Percentiles rank a stretch among this genome's conserved stretches.
These are phyloP conservation scores for Rhagonycha fulva DNA, from an alignment of 2,888 invertebrate species.

Conservation along the genomic window DNA sequence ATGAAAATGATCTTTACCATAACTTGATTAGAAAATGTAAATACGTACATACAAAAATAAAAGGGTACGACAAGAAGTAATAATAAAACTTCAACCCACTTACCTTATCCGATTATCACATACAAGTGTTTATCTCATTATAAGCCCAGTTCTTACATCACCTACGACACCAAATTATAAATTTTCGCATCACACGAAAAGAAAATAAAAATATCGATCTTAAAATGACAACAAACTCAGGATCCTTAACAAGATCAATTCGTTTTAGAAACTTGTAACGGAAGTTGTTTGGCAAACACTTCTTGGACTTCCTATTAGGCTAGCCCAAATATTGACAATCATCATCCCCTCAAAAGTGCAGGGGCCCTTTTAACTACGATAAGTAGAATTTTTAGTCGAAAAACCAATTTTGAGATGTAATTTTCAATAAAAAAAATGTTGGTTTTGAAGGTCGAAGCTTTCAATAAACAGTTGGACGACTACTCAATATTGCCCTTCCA, in stretches of 20 bases:
- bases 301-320: slow-evolving; percentile 21
- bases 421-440: not conserved
- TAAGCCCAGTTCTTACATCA: not conserved
- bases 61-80: not conserved
- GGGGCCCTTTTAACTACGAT: slow-evolving; percentile 1
- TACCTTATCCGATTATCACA: not conserved
- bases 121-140: not conserved
- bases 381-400: not conserved
- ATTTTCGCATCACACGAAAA: not conserved
- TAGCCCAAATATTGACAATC: slow-evolving; percentile 22
- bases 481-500: slow-evolving; percentile 4
- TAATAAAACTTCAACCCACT: not conserved
- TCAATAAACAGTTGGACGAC: slow-evolving; percentile 5
- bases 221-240: not conserved
- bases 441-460: not conserved
- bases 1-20: slow-evolving; percentile 19
- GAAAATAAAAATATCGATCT: not conserved
- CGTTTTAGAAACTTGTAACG: not conserved
- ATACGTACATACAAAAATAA: not conserved
- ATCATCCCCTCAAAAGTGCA: slow-evolving; percentile 6
- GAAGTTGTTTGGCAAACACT: slow-evolving; percentile 19
- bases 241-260: not conserved
- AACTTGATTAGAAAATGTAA: slow-evolving; percentile 4
- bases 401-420: too few relatives aligned
- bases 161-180: not conserved